These are phyloP conservation scores for Tryphoninae sp. DNA, from an alignment of 2,888 invertebrate species.

Conservation along the genomic window DNA sequence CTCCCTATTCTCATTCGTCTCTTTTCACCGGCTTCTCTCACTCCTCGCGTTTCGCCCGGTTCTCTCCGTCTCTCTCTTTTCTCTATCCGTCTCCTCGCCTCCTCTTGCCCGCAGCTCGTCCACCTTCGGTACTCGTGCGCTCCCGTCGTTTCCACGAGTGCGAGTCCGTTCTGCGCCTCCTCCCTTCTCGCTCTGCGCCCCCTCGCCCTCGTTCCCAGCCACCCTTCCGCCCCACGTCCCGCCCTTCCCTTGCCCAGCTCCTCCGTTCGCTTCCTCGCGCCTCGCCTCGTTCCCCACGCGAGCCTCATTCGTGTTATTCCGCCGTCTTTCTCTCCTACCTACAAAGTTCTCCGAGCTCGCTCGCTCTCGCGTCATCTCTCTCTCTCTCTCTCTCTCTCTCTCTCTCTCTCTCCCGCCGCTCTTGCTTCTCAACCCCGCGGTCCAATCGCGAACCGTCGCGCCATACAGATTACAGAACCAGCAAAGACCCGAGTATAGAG, in stretches of 20 bases:
- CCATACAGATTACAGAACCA: conserved; percentile 78
- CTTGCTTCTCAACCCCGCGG: conserved; percentile 64
- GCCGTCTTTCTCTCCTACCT: conserved; percentile 15
- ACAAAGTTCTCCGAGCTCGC: background rate
- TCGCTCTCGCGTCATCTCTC: background rate
- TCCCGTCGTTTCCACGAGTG: conserved; percentile 55
- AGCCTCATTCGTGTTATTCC: conserved; percentile 41
- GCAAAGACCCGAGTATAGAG: conserved; percentile 65
- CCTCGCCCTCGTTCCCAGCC: background rate
- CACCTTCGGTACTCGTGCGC: conserved; percentile 45
- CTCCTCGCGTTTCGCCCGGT: conserved; percentile 38
- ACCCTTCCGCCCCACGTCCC: conserved; percentile 10
- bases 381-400: conserved; percentile 49
- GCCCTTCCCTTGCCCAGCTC: background rate
- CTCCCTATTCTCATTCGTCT: conserved; percentile 33
- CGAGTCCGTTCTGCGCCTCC: conserved; percentile 40
- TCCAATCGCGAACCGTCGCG: conserved; percentile 75
- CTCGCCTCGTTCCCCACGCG: conserved; percentile 29
- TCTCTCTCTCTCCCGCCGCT: conserved; percentile 32
- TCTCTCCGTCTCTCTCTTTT: conserved; percentile 36
- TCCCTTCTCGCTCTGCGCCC: conserved; percentile 2
- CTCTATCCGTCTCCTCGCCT: conserved; percentile 17
- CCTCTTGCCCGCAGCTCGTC: conserved; percentile 25
- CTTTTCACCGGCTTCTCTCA: conserved; percentile 37
- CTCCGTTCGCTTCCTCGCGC: background rate